Evolutionary conservation across 2,797 vertebrate genomes (phyloP), one percentile per base, ranked within the genome.

Genomic region (Esox masquinongy): DNA sequence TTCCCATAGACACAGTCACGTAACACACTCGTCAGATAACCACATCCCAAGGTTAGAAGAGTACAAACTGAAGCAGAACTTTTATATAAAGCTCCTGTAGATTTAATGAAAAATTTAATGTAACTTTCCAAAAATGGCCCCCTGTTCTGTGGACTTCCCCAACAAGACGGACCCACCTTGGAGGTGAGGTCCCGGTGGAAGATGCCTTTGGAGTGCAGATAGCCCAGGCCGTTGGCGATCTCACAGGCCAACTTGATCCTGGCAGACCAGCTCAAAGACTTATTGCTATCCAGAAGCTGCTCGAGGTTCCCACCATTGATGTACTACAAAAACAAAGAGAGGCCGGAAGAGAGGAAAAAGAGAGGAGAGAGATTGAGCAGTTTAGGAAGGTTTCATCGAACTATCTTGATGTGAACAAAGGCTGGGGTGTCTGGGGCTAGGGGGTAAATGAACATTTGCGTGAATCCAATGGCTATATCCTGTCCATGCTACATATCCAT

Each of bases 121-220:
- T n/a, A n/a, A n/a, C n/a, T 0, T 39, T 39, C 7, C 7, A 39
- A 39, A 39, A 39, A 39, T 6, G 36, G 2, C 36, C 36, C 36
- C 36, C 36, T 2, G 36, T 39, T 6, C 36, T 8, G 4, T 39
- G 36, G 36, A 5, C 36, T 3, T 8, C 36, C 36, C 36, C 36
- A 1, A 39, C 36, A 3, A 2, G 5, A 39, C 36, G 36, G n/a
- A 61, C 56, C 56, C 56, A 99, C 98, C 97, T 99, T 99, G 74
- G 98, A 99, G 82, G 97, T 99, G 87, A 99, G 96, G 90, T 99
- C 98, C 77, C 97, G 91, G 89, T 99, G 98, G 92, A 99, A 99
- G 90, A 99, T 96, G 89, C 98, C 98, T 92, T 97, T 99, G 49
- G 94, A 95, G 92, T 99, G 98, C 85, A 99, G 93, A 83, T 99